These are phyloP conservation scores for Dyspetes luteomarginatus DNA, from an alignment of 2,888 invertebrate genomes.

Conservation along the genomic window DNA sequence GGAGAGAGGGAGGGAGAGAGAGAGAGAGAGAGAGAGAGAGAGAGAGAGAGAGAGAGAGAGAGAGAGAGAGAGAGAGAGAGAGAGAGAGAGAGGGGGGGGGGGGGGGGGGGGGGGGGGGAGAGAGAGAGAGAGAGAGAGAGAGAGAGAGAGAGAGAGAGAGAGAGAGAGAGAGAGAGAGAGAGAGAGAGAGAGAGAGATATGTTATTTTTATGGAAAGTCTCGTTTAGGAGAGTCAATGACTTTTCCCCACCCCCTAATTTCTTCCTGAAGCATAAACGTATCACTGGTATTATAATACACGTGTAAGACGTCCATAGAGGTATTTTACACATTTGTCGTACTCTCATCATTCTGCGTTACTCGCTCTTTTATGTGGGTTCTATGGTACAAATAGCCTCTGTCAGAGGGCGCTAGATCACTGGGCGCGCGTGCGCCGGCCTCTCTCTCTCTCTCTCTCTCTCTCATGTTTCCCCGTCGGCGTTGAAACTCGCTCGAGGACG, in stretches of 20 bases:
- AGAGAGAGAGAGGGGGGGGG: no score
- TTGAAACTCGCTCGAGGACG: slow-evolving; percentile 60
- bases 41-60: no score
- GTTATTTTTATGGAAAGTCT: no score
- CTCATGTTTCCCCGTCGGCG: slow-evolving; percentile 71
- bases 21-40: no score
- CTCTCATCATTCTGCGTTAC: slow-evolving; percentile 49
- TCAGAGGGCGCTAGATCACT: slow-evolving; percentile 63
- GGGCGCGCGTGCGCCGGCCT: slow-evolving; percentile 74
- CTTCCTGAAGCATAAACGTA: background rate
- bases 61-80: no score
- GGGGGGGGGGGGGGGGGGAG: no score
- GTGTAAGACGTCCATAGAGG: slow-evolving; percentile 20
- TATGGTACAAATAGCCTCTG: slow-evolving; percentile 79
- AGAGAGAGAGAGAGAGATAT: no score
- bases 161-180: no score
- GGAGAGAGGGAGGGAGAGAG: no score
- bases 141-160: no score
- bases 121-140: no score
- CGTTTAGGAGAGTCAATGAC: background rate
- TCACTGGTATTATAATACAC: slow-evolving; percentile 29
- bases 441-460: no score
- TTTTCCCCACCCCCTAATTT: background rate
- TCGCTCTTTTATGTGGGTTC: slow-evolving; percentile 54
- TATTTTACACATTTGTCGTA: slow-evolving; percentile 51